Evolutionary conservation across 2,797 vertebrate genomes (phyloP).

Genomic region (Micromesistius poutassou): DNA sequence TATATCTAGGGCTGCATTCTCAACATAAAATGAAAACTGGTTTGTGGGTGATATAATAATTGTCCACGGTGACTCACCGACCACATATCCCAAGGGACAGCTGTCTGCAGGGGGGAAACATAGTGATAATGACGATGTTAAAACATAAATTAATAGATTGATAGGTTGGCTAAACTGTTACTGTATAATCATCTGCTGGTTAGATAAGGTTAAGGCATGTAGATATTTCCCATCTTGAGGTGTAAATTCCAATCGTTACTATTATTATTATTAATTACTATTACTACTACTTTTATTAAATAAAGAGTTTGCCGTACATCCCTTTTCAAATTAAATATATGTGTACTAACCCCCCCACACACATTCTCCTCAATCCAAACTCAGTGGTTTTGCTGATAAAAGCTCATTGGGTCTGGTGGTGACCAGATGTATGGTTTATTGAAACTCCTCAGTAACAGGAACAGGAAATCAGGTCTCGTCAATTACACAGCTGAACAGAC

Average conservation of each 20-base stretch:
- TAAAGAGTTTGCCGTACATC: neutral
- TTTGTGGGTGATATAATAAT: neutral
- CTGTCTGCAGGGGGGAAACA: constrained; percentile 72
- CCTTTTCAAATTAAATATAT: neutral
- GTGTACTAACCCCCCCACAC: too few relatives aligned
- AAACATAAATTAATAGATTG: neutral
- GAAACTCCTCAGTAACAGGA: neutral
- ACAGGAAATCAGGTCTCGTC: neutral
- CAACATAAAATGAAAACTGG: neutral
- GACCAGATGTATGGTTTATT: neutral
- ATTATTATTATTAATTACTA: neutral
- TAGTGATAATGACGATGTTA: neutral
- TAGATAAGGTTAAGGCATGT: neutral
- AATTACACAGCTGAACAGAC: neutral
- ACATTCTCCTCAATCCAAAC: neutral
- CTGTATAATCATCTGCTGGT: neutral
- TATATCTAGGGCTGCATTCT: neutral
- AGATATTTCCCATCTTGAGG: neutral
- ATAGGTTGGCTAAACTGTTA: neutral
- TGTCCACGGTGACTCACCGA: constrained; percentile 77
- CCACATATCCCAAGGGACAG: constrained; percentile 94
- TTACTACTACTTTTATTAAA: neutral
- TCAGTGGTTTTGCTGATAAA: neutral
- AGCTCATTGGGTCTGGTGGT: neutral
- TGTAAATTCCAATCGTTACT: neutral